A percentile compares a stretch with the other conserved stretches of the same genome.
These are phyloP conservation scores for Sylvia atricapilla DNA, from an alignment of 2,113 vertebrate species.

Conservation along the genomic window DNA sequence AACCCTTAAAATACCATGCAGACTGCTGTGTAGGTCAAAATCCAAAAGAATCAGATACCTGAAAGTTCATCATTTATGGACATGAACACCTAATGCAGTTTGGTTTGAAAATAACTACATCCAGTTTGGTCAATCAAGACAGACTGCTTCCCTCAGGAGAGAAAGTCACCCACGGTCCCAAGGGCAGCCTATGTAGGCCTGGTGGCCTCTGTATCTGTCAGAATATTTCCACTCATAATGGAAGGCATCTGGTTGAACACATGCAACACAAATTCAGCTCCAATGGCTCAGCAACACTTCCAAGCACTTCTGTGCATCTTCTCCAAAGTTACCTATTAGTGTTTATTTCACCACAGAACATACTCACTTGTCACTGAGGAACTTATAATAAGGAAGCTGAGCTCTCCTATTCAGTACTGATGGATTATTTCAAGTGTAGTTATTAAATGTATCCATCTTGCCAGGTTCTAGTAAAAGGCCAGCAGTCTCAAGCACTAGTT, in stretches of 20 bases:
- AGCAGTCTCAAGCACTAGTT: background rate
- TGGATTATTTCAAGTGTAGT: background rate
- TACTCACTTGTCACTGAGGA: background rate
- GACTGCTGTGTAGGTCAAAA: background rate
- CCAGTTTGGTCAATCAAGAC: background rate
- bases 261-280: background rate
- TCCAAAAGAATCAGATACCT: background rate
- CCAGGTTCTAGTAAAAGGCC: background rate
- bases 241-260: background rate
- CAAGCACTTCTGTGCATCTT: background rate
- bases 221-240: background rate
- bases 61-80: background rate
- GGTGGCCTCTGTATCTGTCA: background rate
- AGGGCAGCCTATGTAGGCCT: background rate
- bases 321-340: background rate
- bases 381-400: background rate
- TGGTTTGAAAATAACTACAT: background rate
- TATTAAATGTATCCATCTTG: background rate
- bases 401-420: background rate
- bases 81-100: background rate
- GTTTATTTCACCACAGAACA: background rate
- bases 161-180: fast-evolving
- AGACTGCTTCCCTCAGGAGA: background rate
- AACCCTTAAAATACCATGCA: background rate
- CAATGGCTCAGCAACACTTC: background rate